phyloP scores from a whole-genome alignment of 1,140 invertebrate species.

The Capitella teleta region DNA sequence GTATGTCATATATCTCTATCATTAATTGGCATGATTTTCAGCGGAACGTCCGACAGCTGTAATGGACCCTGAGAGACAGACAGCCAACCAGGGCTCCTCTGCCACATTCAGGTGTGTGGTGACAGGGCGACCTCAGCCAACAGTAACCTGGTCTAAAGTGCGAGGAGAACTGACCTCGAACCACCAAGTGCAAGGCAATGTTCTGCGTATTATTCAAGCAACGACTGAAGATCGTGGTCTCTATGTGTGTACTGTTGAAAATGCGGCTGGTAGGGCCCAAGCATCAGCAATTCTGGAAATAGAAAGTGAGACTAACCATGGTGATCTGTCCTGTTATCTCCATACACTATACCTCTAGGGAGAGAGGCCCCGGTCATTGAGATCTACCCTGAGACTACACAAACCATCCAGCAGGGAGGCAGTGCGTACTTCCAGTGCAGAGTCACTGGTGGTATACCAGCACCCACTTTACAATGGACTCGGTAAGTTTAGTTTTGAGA shows the following conservation, averaged over 20 bases:
- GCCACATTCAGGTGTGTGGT: constrained; percentile 64
- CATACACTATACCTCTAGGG: too few relatives aligned
- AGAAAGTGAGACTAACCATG: constrained; percentile 79
- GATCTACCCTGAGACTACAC: constrained; percentile 58
- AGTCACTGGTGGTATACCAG: constrained; percentile 60
- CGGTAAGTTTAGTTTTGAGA: neutral
- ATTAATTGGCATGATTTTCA: too few relatives aligned
- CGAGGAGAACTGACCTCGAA: constrained; percentile 49
- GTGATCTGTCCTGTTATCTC: too few relatives aligned
- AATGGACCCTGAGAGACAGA: constrained; percentile 55
- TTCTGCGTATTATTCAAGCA: constrained; percentile 52
- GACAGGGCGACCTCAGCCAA: constrained; percentile 55
- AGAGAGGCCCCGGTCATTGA: constrained; percentile 66
- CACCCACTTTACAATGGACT: constrained; percentile 62
- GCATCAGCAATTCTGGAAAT: constrained; percentile 69
- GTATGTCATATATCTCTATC: too few relatives aligned
- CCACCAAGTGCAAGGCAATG: constrained; percentile 40
- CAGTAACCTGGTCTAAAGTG: constrained; percentile 62
- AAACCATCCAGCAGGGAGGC: constrained; percentile 52
- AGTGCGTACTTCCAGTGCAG: constrained; percentile 67
- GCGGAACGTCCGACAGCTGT: constrained; percentile 46
- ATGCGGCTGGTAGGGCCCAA: constrained; percentile 46
- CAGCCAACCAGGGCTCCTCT: constrained; percentile 64
- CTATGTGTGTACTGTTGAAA: constrained; percentile 62
- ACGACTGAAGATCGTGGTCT: constrained; percentile 64